phyloP scores from a whole-genome alignment of 92 coral and sea anemone genomes.

The Scolanthus callimorphus region DNA sequence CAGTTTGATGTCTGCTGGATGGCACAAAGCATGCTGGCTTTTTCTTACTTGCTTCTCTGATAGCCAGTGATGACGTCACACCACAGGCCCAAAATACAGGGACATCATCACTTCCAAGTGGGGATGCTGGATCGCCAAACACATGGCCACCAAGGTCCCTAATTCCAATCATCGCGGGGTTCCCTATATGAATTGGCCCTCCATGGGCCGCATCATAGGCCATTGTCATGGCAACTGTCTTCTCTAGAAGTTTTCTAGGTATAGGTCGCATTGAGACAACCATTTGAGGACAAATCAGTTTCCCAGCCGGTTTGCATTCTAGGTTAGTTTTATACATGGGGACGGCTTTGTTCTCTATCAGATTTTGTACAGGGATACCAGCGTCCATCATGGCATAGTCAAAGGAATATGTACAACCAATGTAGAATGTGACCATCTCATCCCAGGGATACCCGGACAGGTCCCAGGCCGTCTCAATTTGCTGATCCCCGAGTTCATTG shows the following conservation, averaged over 20 bases:
- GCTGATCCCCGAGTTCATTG: constrained; percentile 47
- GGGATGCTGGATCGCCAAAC: constrained; percentile 63
- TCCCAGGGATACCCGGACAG: constrained; percentile 43
- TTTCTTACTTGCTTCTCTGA: too few species aligned
- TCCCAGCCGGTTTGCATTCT: constrained; percentile 55
- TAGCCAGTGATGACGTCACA: too few species aligned
- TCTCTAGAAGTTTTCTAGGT: constrained; percentile 52
- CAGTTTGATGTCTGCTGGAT: too few species aligned
- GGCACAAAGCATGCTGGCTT: too few species aligned
- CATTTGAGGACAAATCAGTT: constrained; percentile 58
- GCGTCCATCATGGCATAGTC: too few species aligned
- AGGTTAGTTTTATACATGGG: constrained; percentile 75
- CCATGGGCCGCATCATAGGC: constrained; percentile 77
- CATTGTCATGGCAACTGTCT: constrained; percentile 68
- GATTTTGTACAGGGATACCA: too few species aligned
- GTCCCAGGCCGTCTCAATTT: constrained; percentile 14
- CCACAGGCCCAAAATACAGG: too few species aligned
- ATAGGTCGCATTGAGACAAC: constrained; percentile 90
- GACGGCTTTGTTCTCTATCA: too few species aligned
- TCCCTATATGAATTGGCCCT: constrained; percentile 89
- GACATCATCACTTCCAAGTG: too few species aligned
- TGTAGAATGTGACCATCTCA: too few species aligned
- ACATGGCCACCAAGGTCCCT: constrained; percentile 26
- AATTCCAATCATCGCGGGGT: constrained; percentile 72
- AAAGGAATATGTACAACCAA: too few species aligned